Conservation (phyloP, 2,113 vertebrate genomes). For the Mobula hypostoma region DNA sequence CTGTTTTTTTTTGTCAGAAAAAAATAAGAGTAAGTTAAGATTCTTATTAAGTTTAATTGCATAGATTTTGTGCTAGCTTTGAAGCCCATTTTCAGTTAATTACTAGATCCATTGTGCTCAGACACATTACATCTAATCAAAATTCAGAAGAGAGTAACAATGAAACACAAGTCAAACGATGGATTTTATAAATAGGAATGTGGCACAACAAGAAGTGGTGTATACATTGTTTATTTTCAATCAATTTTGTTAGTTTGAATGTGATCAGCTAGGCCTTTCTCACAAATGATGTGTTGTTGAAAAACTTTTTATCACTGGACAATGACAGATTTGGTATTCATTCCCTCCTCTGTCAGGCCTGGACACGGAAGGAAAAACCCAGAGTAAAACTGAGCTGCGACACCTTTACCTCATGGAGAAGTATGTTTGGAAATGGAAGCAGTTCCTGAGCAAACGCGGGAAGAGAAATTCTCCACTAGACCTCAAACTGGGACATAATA, state of each 20-base stretch:
- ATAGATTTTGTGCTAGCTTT: no score
- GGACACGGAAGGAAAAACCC: constrained; percentile 74
- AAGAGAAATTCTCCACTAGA: constrained; percentile 73
- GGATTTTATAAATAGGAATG: neutral
- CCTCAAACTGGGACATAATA: constrained; percentile 95
- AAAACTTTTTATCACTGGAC: neutral
- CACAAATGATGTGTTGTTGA: neutral
- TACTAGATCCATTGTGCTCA: no score
- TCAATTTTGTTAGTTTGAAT: neutral
- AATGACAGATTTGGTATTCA: neutral
- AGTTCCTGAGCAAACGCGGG: constrained; percentile 76
- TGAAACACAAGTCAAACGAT: neutral
- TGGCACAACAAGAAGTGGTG: neutral
- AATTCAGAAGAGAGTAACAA: neutral
- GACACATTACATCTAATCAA: no score
- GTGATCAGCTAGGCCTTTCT: neutral
- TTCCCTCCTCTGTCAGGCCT: constrained; percentile 45
- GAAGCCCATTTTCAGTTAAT: no score
- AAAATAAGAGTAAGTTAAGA: no score
- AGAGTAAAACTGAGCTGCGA: constrained; percentile 75
- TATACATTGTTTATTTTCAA: neutral
- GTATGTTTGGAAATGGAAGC: constrained; percentile 95
- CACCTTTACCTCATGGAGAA: constrained; percentile 88
- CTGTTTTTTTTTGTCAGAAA: no score
- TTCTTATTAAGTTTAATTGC: no score